These are phyloP conservation scores for Florisuga fusca DNA, from an alignment of 2,797 vertebrate genomes.

Conservation along the genomic window DNA sequence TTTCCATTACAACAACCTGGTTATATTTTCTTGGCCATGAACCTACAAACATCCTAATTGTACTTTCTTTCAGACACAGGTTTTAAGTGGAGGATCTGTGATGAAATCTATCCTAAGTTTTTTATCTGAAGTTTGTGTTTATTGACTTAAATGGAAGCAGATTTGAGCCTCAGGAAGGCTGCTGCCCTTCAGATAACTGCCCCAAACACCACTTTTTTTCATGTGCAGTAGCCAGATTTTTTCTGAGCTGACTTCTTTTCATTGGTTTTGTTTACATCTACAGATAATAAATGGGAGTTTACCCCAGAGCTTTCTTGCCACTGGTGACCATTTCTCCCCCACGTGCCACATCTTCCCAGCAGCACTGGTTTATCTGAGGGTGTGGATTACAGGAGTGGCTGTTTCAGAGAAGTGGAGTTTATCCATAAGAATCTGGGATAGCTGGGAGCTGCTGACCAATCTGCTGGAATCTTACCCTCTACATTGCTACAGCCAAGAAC, in stretches of 20 bases:
- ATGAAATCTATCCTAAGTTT: neutral
- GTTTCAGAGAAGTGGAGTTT: neutral
- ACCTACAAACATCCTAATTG: neutral
- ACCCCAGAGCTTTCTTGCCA: neutral
- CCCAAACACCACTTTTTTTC: neutral
- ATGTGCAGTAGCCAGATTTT: neutral
- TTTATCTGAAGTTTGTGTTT: neutral
- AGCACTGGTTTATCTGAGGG: neutral
- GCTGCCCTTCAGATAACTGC: neutral
- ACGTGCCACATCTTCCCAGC: fast-evolving
- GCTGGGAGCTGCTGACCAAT: neutral
- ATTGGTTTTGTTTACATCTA: neutral
- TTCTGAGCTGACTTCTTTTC: neutral
- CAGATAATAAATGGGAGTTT: neutral
- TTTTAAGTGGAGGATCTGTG: neutral
- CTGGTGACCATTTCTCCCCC: neutral
- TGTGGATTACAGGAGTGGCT: neutral
- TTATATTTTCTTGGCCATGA: neutral
- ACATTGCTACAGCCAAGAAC: neutral
- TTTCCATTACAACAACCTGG: neutral
- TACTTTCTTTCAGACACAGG: neutral
- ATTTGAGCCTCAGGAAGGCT: neutral
- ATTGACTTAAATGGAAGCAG: neutral
- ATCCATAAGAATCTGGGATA: neutral
- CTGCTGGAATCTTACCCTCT: neutral